Conservation (phyloP, 2,797 vertebrate species). For the Gastrophryne carolinensis region DNA sequence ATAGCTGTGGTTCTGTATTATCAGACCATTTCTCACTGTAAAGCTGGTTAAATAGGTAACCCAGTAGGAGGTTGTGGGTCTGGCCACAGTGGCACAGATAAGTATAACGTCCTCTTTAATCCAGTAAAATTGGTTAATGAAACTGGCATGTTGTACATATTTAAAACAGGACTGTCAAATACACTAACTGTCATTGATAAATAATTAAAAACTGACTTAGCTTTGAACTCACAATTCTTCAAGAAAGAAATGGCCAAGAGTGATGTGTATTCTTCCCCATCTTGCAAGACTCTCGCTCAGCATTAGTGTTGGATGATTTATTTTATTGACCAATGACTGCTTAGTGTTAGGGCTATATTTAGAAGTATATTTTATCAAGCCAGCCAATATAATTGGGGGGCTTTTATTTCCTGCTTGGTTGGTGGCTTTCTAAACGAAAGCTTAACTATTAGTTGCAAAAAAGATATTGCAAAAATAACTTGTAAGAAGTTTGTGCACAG, state of each 20-base stretch:
- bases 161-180: background rate
- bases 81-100: no score
- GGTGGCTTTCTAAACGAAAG: no score
- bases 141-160: background rate
- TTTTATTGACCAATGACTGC: background rate
- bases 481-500: no score
- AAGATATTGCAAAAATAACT: no score
- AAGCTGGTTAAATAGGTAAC: no score
- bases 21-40: no score
- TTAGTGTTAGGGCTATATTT: background rate
- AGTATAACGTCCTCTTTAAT: no score
- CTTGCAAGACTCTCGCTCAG: background rate
- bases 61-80: no score
- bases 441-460: no score
- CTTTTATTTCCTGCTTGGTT: no score
- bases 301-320: background rate
- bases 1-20: no score
- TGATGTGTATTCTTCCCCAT: background rate
- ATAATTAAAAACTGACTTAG: background rate
- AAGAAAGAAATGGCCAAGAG: background rate
- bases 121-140: background rate
- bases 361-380: background rate
- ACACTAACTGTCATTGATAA: background rate
- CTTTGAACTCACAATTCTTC: background rate
- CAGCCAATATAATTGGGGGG: no score